Conservation (phyloP, 2,113 vertebrate genomes). For the Heptranchias perlo region DNA sequence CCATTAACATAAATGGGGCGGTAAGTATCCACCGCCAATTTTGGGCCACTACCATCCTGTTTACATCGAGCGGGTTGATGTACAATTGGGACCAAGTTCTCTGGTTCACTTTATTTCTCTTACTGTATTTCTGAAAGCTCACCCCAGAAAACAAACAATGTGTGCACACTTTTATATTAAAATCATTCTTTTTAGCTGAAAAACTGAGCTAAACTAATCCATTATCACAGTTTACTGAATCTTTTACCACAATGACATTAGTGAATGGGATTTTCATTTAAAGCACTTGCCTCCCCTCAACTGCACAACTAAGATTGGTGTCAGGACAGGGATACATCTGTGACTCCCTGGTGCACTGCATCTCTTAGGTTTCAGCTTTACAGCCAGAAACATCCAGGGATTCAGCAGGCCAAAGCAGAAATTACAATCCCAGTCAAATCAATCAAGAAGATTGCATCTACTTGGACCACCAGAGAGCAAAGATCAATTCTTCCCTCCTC, state of each 20-base stretch:
- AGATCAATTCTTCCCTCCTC: background rate
- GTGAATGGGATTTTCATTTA: background rate
- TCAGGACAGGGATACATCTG: background rate
- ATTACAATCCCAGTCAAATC: background rate
- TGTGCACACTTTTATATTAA: background rate
- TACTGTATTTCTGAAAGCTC: background rate
- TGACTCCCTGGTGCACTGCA: background rate
- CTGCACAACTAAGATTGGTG: background rate
- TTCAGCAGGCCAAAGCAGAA: background rate
- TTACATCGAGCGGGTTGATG: too few relatives aligned
- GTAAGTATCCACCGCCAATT: too few relatives aligned
- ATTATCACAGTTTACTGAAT: background rate
- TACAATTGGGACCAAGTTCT: too few relatives aligned
- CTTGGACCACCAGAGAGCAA: background rate
- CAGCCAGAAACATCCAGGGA: background rate
- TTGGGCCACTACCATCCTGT: too few relatives aligned
- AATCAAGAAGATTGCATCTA: background rate
- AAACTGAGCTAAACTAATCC: too few relatives aligned
- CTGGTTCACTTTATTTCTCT: background rate
- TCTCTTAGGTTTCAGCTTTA: background rate
- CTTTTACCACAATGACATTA: background rate
- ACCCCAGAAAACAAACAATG: too few relatives aligned
- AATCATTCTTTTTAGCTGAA: background rate
- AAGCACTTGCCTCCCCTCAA: background rate
- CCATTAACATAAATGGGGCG: too few relatives aligned